phyloP scores from a whole-genome alignment of 35 echinoderm and acorn worm species.

The Patiria miniata region DNA sequence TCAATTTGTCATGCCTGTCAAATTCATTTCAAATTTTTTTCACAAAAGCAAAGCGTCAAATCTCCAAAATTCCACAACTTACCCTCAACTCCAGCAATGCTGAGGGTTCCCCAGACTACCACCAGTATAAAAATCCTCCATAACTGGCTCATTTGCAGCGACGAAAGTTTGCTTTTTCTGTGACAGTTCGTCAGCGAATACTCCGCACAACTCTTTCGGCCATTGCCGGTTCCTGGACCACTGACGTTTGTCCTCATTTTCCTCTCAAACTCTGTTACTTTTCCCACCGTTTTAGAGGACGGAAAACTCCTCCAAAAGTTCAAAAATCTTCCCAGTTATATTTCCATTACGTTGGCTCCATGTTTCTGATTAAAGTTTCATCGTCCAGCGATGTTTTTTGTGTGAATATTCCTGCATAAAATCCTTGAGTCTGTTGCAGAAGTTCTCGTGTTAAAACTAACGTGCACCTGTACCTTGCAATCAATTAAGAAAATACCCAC shows the following conservation, averaged over 20 bases:
- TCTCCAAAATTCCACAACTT: neutral
- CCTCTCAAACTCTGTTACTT: too few relatives aligned
- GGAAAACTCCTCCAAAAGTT: too few relatives aligned
- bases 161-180: constrained; percentile 34
- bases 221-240: neutral
- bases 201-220: neutral
- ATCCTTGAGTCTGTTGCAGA: constrained; percentile 1
- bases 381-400: constrained; percentile 52
- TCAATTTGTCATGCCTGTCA: too few relatives aligned
- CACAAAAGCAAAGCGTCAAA: too few relatives aligned
- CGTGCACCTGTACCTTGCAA: neutral
- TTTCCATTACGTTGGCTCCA: neutral
- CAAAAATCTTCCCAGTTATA: too few relatives aligned
- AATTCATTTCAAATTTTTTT: too few relatives aligned
- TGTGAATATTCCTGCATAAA: constrained; percentile 24
- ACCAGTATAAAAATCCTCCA: constrained; percentile 18
- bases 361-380: neutral
- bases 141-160: neutral
- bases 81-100: constrained; percentile 14
- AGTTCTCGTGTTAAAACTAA: constrained; percentile 1
- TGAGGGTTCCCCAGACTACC: neutral
- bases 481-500: neutral
- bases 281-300: too few relatives aligned
- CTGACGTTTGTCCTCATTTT: neutral
- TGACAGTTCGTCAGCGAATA: constrained; percentile 2